These are phyloP conservation scores for Heptranchias perlo DNA, from an alignment of 2,113 vertebrate genomes.

Conservation along the genomic window DNA sequence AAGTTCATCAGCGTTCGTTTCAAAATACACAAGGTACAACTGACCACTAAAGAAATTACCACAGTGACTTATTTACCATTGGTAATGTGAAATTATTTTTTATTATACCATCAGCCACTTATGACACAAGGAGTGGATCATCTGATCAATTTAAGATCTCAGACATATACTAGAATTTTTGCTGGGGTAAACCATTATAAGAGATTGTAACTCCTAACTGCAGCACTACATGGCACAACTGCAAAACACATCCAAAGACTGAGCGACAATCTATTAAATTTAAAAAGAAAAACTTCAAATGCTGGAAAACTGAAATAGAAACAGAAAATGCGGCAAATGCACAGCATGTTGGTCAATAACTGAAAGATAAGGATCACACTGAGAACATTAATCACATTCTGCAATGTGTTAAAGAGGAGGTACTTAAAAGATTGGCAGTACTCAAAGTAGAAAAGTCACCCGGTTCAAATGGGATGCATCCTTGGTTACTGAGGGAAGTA, in stretches of 20 bases:
- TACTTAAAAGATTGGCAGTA: too few relatives aligned
- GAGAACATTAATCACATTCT: too few relatives aligned
- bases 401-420: too few relatives aligned
- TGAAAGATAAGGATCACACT: background rate
- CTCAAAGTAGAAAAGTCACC: too few relatives aligned
- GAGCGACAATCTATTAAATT: background rate
- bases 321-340: background rate
- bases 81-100: background rate
- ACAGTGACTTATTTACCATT: background rate
- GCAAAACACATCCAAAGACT: background rate
- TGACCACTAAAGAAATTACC: background rate
- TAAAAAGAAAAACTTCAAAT: background rate
- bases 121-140: background rate
- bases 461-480: too few relatives aligned
- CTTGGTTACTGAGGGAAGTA: too few relatives aligned
- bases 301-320: background rate
- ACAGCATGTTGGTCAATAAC: background rate
- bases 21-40: too few relatives aligned
- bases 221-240: background rate
- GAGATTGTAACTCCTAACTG: background rate
- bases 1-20: background rate
- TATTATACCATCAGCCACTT: background rate
- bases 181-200: background rate
- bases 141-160: background rate
- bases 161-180: background rate